Evolutionary conservation across 2,888 invertebrate genomes (phyloP).

Genomic region (Ischnura elegans): DNA sequence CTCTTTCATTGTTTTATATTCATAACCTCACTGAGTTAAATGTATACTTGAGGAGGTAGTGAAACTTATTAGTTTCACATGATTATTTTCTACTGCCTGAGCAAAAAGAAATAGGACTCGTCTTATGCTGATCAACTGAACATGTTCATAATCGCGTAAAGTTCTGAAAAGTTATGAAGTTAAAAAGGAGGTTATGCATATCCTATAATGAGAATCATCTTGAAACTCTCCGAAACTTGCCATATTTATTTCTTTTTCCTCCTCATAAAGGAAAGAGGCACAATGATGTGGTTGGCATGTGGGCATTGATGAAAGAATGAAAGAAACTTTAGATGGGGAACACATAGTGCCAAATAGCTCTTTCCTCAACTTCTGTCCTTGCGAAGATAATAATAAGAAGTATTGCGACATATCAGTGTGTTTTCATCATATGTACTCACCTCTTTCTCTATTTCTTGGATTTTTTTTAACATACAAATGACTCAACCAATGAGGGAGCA

Average conservation of each 20-base stretch:
- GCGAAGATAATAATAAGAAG: constrained; percentile 57
- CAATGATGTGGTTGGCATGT: not conserved
- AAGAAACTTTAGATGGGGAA: constrained; percentile 10
- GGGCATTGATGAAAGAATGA: not conserved
- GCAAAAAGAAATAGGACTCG: not conserved
- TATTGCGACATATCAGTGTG: constrained; percentile 68
- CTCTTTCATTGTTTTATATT: not conserved
- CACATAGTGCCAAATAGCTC: constrained; percentile 64
- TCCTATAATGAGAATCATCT: not conserved
- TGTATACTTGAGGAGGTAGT: too few relatives aligned
- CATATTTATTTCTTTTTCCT: not conserved
- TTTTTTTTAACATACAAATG: constrained; percentile 47
- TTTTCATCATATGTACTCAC: constrained; percentile 66
- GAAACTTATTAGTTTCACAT: not conserved
- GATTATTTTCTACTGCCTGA: not conserved
- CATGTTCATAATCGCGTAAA: not conserved
- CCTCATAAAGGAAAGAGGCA: not conserved
- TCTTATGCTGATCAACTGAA: not conserved
- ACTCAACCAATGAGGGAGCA: constrained; percentile 14
- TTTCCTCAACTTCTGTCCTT: constrained; percentile 62
- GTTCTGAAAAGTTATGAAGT: not conserved
- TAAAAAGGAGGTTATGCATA: constrained; percentile 49
- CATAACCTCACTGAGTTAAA: not conserved
- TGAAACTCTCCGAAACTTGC: not conserved
- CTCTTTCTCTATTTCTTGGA: constrained; percentile 53